Evolutionary conservation across 53 echinoderm and acorn worm genomes (phyloP).

Genomic region (Hippasteria phrygiana): DNA sequence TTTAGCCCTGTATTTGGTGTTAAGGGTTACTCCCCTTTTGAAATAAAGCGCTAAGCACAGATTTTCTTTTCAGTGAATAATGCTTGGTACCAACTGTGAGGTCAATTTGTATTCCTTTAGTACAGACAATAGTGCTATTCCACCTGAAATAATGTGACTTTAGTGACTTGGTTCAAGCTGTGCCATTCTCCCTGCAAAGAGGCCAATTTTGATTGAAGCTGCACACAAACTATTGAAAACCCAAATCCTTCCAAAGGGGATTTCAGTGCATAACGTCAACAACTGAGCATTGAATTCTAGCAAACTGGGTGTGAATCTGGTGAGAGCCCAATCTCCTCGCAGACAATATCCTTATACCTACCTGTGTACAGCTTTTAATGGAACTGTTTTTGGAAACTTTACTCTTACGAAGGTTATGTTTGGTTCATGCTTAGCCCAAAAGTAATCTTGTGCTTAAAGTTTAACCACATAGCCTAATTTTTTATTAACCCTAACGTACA

Average conservation of each 20-base stretch:
- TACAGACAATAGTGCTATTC: background rate
- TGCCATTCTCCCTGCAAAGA: background rate
- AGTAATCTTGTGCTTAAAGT: too few relatives aligned
- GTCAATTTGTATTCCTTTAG: background rate
- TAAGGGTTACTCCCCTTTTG: background rate
- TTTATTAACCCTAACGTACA: too few relatives aligned
- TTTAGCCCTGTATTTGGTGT: too few relatives aligned
- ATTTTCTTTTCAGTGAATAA: background rate
- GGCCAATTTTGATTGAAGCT: background rate
- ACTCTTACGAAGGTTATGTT: too few relatives aligned
- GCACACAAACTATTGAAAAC: background rate
- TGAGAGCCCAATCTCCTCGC: too few relatives aligned
- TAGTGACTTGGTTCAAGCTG: background rate
- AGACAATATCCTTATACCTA: too few relatives aligned
- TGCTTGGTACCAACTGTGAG: background rate
- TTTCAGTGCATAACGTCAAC: background rate
- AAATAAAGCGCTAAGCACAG: background rate
- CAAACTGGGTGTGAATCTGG: background rate
- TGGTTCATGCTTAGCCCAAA: too few relatives aligned
- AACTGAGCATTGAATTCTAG: background rate
- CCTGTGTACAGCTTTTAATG: too few relatives aligned
- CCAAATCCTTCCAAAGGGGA: background rate
- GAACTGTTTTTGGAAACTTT: too few relatives aligned
- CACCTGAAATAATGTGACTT: constrained; percentile 21
- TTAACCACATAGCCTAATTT: too few relatives aligned